Evolutionary conservation across 2,888 invertebrate genomes (phyloP).

Genomic region (Drosophila multiciliata): DNA sequence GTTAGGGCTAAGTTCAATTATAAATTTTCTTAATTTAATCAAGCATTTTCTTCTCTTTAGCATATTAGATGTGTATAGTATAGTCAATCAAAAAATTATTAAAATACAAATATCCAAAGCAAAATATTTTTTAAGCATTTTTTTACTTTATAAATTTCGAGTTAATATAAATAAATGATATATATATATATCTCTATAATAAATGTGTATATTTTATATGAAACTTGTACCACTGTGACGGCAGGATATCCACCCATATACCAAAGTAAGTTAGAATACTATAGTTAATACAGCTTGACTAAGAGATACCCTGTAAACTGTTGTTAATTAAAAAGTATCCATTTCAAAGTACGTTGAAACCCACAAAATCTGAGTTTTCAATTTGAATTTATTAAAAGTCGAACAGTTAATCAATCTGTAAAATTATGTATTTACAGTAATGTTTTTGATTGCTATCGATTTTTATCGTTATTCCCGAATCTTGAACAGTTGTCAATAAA

Average conservation of each 20-base stretch:
- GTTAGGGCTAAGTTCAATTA: too few relatives aligned
- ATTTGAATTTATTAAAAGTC: not conserved
- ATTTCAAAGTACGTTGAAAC: not conserved
- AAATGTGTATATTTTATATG: not conserved
- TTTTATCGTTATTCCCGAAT: not conserved
- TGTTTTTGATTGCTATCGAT: not conserved
- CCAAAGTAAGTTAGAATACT: not conserved
- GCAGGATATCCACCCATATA: not conserved
- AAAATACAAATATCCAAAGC: too few relatives aligned
- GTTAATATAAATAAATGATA: not conserved
- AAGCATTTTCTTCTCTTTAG: too few relatives aligned
- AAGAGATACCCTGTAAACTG: not conserved
- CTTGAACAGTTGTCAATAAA: not conserved
- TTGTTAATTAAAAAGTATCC: not conserved
- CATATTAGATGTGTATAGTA: too few relatives aligned
- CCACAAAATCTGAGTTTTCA: not conserved
- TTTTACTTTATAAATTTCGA: not conserved
- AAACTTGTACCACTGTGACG: conserved; percentile 22
- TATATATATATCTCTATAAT: not conserved
- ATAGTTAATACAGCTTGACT: fast-evolving
- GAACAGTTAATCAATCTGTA: not conserved
- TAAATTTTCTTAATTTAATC: too few relatives aligned
- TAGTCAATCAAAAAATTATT: not conserved
- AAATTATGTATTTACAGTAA: not conserved
- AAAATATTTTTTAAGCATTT: not conserved